phyloP scores from a whole-genome alignment of 2,113 vertebrate genomes.

The Dasyurus viverrinus region DNA sequence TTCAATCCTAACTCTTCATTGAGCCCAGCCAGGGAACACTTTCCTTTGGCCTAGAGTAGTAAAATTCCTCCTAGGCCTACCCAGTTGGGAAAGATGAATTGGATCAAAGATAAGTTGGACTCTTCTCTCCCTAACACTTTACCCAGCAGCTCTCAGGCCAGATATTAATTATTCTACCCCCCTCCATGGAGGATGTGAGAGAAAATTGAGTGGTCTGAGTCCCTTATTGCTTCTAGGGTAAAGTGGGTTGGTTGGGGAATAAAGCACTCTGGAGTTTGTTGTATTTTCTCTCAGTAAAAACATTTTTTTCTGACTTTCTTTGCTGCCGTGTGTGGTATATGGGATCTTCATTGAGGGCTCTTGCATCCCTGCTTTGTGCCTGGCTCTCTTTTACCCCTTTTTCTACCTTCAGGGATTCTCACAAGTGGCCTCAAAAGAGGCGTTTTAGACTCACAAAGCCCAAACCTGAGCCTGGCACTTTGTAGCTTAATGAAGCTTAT shows the following conservation, averaged over 20 bases:
- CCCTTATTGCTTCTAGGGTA: constrained; percentile 21
- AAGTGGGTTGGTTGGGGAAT: constrained; percentile 52
- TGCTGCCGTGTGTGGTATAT: constrained; percentile 60
- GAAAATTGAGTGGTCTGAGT: constrained; percentile 30
- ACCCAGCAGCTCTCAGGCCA: constrained; percentile 46
- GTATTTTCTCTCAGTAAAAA: constrained; percentile 73
- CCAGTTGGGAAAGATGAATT: not conserved
- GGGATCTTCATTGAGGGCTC: constrained; percentile 48
- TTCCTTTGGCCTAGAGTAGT: constrained; percentile 17
- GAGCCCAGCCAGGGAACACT: constrained; percentile 24
- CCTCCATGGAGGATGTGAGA: constrained; percentile 21
- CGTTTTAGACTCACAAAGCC: not conserved
- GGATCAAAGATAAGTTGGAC: constrained; percentile 32
- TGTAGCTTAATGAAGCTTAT: not conserved
- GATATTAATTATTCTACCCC: constrained; percentile 20
- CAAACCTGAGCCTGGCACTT: not conserved
- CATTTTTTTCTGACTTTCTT: not conserved
- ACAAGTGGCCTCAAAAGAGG: not conserved
- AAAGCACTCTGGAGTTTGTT: constrained; percentile 65
- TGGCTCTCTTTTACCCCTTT: not conserved
- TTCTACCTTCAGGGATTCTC: not conserved
- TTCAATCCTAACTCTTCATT: constrained; percentile 3
- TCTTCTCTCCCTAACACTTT: constrained; percentile 34
- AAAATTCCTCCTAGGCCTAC: constrained; percentile 12
- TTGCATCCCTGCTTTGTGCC: not conserved